Percentiles rank a stretch among this genome's conserved stretches.
These are phyloP conservation scores for Manis javanica DNA, from an alignment of 2,797 vertebrate species.

Conservation along the genomic window DNA sequence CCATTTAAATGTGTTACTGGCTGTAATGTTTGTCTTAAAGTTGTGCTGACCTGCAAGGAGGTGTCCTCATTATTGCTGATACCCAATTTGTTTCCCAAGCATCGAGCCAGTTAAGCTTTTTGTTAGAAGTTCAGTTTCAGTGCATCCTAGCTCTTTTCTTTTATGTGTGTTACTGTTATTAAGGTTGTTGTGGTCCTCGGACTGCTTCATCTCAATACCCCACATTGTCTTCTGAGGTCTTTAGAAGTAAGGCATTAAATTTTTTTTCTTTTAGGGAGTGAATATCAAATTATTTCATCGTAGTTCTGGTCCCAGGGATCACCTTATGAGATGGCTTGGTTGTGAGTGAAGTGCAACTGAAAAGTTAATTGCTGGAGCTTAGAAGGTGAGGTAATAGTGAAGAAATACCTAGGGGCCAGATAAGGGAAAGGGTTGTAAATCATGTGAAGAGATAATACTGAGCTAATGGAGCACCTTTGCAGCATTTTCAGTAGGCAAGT, in stretches of 20 bases:
- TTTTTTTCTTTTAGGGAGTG: constrained; percentile 2
- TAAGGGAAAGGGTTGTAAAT: neutral
- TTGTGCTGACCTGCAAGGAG: neutral
- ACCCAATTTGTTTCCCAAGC: neutral
- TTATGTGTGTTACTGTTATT: neutral
- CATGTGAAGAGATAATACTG: neutral
- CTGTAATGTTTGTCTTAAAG: constrained; percentile 19
- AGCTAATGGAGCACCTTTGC: neutral
- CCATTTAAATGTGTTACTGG: constrained; percentile 18
- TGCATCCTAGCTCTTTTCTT: neutral
- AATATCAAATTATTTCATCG: neutral
- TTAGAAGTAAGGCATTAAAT: neutral
- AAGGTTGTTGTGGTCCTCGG: neutral
- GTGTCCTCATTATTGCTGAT: neutral
- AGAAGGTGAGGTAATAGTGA: neutral
- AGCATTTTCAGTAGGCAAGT: constrained; percentile 3
- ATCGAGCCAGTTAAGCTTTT: neutral
- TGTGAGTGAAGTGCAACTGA: constrained; percentile 15
- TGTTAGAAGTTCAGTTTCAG: constrained; percentile 5
- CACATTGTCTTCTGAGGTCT: neutral
- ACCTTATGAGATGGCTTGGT: neutral
- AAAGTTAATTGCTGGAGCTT: constrained; percentile 44
- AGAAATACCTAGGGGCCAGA: neutral
- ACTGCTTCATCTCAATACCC: neutral
- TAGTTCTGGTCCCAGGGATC: neutral